Conservation (phyloP, 2,797 vertebrate species). For the Lemur catta region DNA sequence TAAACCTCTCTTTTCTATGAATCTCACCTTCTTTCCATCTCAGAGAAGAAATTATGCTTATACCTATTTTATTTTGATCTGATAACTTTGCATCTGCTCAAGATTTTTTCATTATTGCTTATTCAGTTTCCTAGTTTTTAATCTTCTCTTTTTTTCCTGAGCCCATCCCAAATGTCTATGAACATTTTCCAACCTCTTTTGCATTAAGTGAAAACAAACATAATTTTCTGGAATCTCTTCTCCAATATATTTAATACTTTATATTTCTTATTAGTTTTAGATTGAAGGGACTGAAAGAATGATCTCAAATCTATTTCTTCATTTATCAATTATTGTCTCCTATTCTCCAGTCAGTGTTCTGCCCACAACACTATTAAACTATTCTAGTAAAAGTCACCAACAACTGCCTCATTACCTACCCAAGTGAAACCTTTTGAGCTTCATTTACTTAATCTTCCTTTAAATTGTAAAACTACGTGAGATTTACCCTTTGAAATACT, state of each 20-base stretch:
- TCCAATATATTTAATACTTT: background rate
- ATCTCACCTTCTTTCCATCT: background rate
- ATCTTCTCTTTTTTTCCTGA: background rate
- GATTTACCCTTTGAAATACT: background rate
- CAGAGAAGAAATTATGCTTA: background rate
- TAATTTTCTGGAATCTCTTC: background rate
- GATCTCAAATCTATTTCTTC: background rate
- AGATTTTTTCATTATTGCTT: background rate
- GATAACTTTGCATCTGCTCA: background rate
- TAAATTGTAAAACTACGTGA: background rate
- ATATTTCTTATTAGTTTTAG: background rate
- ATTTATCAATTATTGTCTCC: background rate
- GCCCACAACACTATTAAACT: background rate
- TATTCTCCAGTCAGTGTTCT: background rate
- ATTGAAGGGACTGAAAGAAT: background rate
- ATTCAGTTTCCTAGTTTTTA: background rate
- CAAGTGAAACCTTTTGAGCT: background rate
- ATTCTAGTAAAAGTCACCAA: background rate
- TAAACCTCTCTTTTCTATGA: background rate
- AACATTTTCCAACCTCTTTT: background rate
- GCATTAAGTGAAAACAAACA: background rate
- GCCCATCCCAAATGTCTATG: background rate
- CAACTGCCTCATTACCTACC: background rate
- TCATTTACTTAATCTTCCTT: background rate
- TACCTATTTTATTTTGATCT: background rate